Percentiles rank a stretch among this genome's conserved stretches.
Evolutionary conservation across 2,797 vertebrate genomes (phyloP).

Genomic region (Okamejei kenojei): DNA sequence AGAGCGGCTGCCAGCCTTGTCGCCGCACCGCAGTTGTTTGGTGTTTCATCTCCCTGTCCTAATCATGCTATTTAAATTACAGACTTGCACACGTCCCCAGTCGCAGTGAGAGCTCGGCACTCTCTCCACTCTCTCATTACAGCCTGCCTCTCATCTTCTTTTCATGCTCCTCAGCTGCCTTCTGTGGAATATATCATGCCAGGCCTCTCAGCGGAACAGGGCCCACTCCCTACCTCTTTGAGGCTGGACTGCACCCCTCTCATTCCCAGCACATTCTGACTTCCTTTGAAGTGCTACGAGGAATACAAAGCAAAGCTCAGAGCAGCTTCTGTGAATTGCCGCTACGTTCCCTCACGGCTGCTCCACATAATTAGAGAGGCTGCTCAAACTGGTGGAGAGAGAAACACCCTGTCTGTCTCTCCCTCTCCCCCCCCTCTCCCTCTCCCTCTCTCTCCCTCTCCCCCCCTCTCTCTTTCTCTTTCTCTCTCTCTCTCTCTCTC

Average conservation of each 20-base stretch:
- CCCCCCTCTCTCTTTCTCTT: background rate
- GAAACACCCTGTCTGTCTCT: no score
- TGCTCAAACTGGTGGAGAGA: background rate
- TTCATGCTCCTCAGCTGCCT: conserved; percentile 43
- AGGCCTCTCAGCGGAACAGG: background rate
- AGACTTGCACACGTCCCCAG: conserved; percentile 57
- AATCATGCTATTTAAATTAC: conserved; percentile 71
- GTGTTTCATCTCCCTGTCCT: conserved; percentile 51
- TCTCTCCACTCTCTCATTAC: conserved; percentile 54
- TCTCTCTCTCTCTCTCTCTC: no score
- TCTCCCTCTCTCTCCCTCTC: background rate
- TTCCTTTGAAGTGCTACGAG: background rate
- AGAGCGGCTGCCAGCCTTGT: conserved; percentile 45
- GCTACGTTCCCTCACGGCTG: background rate
- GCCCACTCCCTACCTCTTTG: background rate
- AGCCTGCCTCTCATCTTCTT: conserved; percentile 53
- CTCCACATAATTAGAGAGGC: background rate
- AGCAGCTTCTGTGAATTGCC: background rate
- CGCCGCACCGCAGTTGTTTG: conserved; percentile 44
- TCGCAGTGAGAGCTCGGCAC: conserved; percentile 62
- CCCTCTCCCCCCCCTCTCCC: background rate
- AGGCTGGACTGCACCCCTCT: background rate
- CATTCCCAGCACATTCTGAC: background rate
- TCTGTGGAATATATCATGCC: background rate
- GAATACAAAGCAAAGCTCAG: background rate